Percentiles rank a stretch among this genome's conserved stretches.
Conservation (phyloP, 2,888 invertebrate genomes). For the Lycophotia porphyrea region DNA sequence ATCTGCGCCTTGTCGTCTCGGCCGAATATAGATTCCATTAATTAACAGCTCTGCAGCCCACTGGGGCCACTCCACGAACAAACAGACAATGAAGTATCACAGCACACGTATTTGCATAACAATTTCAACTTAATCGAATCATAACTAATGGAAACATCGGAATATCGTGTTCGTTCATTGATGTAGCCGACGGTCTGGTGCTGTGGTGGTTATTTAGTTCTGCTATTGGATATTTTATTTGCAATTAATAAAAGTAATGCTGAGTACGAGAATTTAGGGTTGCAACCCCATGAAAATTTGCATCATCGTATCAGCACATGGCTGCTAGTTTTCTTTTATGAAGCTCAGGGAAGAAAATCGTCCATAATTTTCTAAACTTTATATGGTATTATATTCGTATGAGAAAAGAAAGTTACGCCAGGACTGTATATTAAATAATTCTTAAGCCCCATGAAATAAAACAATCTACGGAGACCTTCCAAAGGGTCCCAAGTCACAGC, state of each 20-base stretch:
- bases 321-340: neutral
- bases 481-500: neutral
- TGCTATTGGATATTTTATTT: neutral
- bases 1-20: conserved; percentile 60
- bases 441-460: conserved; percentile 15
- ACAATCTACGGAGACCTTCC: neutral
- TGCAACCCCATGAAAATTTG: neutral
- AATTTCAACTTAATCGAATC: conserved; percentile 73
- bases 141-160: conserved; percentile 69
- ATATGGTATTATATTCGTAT: neutral
- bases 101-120: conserved; percentile 74
- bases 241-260: neutral
- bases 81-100: conserved; percentile 74
- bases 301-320: neutral
- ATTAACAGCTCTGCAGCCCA: conserved; percentile 68
- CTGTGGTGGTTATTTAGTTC: conserved; percentile 5
- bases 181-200: conserved; percentile 18
- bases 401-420: neutral
- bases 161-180: conserved; percentile 62
- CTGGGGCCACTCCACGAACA: conserved; percentile 69
- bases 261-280: neutral
- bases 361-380: neutral
- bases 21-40: conserved; percentile 76
- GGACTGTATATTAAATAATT: neutral
- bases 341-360: neutral